phyloP scores from a whole-genome alignment of 2,797 vertebrate species.

The Hydrolagus colliei region DNA sequence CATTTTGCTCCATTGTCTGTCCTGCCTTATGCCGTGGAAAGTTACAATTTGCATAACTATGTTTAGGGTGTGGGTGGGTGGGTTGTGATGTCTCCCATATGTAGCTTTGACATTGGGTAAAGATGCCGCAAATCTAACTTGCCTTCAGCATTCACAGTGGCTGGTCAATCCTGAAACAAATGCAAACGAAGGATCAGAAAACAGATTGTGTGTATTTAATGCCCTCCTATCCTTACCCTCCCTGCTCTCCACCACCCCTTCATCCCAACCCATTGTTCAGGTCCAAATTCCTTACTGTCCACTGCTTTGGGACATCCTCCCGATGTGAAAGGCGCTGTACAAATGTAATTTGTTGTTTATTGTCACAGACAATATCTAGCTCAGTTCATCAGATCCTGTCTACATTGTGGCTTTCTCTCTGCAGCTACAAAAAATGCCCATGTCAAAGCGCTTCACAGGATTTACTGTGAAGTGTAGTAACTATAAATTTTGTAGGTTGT shows the following conservation, averaged over 20 bases:
- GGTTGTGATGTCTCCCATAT: background rate
- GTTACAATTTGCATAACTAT: slow-evolving; percentile 9
- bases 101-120: background rate
- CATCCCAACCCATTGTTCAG: background rate
- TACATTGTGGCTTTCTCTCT: too few species aligned
- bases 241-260: background rate
- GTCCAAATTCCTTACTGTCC: too few species aligned
- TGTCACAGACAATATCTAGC: too few species aligned
- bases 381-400: too few species aligned
- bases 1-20: background rate
- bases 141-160: background rate
- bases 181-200: background rate
- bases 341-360: too few species aligned
- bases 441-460: too few species aligned
- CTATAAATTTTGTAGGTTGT: too few species aligned
- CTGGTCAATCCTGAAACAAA: background rate
- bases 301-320: too few species aligned
- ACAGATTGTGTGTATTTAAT: background rate
- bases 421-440: too few species aligned
- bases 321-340: too few species aligned
- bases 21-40: background rate
- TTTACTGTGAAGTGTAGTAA: too few species aligned
- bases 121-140: background rate
- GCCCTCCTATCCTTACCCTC: background rate
- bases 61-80: background rate